Conservation (phyloP, 2,888 invertebrate genomes). For the Parnassius mnemosyne region DNA sequence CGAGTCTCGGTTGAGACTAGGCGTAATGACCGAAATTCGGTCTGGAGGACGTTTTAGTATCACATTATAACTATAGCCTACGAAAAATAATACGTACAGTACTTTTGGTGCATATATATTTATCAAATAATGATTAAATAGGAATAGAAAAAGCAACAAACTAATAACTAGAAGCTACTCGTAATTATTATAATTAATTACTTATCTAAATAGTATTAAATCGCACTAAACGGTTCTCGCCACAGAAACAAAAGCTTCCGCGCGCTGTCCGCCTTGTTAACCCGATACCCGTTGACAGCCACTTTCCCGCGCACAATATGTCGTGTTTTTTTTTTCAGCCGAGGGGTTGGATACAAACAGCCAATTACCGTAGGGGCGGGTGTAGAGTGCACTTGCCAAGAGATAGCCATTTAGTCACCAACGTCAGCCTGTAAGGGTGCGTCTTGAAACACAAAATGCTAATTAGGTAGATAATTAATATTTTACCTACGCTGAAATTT, state of each 20-base stretch:
- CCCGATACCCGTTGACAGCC: constrained; percentile 68
- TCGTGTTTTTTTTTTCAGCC: constrained; percentile 72
- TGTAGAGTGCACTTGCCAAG: constrained; percentile 65
- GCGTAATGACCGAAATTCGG: no score
- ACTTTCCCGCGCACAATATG: constrained; percentile 78
- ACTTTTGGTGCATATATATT: no score
- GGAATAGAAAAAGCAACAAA: no score
- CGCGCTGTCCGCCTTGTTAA: constrained; percentile 49
- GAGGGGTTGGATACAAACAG: constrained; percentile 78
- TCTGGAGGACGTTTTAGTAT: no score
- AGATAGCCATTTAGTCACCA: constrained; percentile 73
- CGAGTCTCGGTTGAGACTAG: no score
- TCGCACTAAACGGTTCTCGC: constrained; percentile 63
- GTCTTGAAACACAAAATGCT: constrained; percentile 46
- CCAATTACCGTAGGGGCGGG: constrained; percentile 76
- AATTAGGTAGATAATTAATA: constrained; percentile 26
- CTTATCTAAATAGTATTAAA: constrained; percentile 61
- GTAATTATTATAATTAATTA: constrained; percentile 35
- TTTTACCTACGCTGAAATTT: constrained; percentile 23
- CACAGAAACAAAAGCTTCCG: constrained; percentile 66
- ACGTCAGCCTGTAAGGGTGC: constrained; percentile 60
- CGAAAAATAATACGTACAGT: no score
- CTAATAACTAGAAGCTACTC: constrained; percentile 3
- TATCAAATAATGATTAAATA: no score
- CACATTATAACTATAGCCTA: no score